Percentiles rank a stretch among this genome's conserved stretches.
phyloP scores from a whole-genome alignment of 2,113 vertebrate species.

The Hippocampus zosterae region DNA sequence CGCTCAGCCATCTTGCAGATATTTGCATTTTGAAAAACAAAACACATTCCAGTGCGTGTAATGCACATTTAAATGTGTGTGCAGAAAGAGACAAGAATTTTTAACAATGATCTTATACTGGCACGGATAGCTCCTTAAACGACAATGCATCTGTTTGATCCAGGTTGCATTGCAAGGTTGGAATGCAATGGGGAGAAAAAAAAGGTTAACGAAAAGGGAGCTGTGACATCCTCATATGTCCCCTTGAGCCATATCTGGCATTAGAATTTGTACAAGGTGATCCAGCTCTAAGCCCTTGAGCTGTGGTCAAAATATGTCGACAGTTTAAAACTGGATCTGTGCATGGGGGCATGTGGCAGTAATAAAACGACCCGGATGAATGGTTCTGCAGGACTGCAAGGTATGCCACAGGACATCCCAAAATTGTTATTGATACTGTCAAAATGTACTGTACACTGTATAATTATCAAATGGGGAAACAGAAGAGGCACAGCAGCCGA shows the following conservation, averaged over 20 bases:
- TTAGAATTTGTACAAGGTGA: not conserved
- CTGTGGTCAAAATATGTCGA: not conserved
- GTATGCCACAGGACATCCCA: not conserved
- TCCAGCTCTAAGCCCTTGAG: not conserved
- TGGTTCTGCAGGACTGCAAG: not conserved
- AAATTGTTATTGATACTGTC: no score
- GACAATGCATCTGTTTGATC: not conserved
- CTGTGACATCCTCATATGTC: not conserved
- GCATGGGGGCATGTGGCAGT: not conserved
- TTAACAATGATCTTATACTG: not conserved
- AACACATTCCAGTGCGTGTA: constrained; percentile 48
- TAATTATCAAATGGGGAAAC: no score
- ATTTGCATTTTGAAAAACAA: constrained; percentile 31
- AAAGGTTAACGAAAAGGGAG: not conserved
- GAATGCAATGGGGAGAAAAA: not conserved
- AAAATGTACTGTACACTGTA: no score
- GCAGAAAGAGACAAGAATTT: not conserved
- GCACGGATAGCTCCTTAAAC: not conserved
- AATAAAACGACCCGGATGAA: not conserved
- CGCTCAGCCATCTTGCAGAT: constrained; percentile 18
- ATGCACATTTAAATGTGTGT: constrained; percentile 15
- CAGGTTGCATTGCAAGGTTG: not conserved
- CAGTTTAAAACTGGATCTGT: not conserved
- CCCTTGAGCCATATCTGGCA: constrained; percentile 1
- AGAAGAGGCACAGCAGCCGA: no score